Base-by-base conservation (phyloP, 2,888 invertebrate species). In the Drosophila incognita region DNA sequence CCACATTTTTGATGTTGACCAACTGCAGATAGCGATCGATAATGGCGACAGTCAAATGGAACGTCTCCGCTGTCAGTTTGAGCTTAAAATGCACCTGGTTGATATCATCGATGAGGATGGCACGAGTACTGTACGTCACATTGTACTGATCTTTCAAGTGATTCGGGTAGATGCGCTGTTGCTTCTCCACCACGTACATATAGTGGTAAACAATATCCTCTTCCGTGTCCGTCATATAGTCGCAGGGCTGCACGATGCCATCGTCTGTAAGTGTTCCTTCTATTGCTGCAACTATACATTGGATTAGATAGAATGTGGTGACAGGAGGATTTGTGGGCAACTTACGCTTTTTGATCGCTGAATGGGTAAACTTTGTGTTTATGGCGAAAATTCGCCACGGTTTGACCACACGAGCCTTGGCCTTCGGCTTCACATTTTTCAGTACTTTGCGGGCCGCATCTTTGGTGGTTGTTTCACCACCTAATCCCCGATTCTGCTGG, bases 51-150 rank as follows among this genome's bases (percentile, higher is more conserved):
- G 98, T 96, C 89, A 99, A 94, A 92, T 98, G 98, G 72, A 98
- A 95, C 11, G 99, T 98, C 93, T 99, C 99, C 62, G 96, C 95
- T 21, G 96, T 94, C 61, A 98, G 94, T 76, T 96, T 96, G 93
- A 98, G 99, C 90, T 97, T 96, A 56, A 95, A 93, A 84, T 98
- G 98, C 10, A 99, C 98, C 90, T 98, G 98, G 24, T 97, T 96
- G 61, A 99, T 94, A 99, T 99, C 99, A 92, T 99, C 98, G 70
- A 99, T 94, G n/a, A 99, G 94, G 53, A 98, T 96, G 18, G 96
- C 94, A 74, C 99, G 95, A 98, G 99, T 99, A 87, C 95, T 96
- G 1, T 96, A 95, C 15, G 96, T 96, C 13, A 98, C 94, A 76
- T 92, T 91, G 48, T 77, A 93, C 93, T 96, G 96, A 38, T 95